phyloP scores from a whole-genome alignment of 2,797 vertebrate genomes.

The Setipinna tenuifilis region DNA sequence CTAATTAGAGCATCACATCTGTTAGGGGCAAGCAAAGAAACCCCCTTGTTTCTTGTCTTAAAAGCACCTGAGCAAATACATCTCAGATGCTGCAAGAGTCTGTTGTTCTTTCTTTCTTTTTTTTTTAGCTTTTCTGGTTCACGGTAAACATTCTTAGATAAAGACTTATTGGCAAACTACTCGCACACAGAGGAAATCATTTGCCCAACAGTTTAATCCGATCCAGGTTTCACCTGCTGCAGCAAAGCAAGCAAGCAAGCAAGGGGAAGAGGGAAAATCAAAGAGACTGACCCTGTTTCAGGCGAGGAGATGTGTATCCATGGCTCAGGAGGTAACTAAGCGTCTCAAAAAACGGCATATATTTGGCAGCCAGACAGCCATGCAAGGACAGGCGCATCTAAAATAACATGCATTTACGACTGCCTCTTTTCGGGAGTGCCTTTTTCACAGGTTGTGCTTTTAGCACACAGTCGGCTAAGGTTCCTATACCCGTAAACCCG shows the following conservation, averaged over 20 bases:
- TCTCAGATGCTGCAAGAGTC: neutral
- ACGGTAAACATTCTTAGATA: constrained; percentile 8
- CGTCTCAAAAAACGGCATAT: neutral
- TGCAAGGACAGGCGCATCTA: neutral
- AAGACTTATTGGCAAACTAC: constrained; percentile 8
- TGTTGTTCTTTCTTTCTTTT: neutral
- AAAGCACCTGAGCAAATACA: constrained; percentile 35
- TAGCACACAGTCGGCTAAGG: no score
- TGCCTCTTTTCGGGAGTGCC: neutral
- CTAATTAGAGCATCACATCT: constrained; percentile 66
- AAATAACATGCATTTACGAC: neutral
- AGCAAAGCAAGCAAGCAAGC: neutral
- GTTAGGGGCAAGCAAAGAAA: constrained; percentile 63
- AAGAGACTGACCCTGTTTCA: neutral
- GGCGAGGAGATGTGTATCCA: neutral
- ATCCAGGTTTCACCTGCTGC: constrained; percentile 32
- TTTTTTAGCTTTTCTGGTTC: neutral
- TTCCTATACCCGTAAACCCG: no score
- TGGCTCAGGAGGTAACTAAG: neutral
- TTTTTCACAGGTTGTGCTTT: neutral
- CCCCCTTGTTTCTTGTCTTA: constrained; percentile 14
- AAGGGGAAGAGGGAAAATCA: neutral
- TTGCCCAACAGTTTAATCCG: constrained; percentile 20
- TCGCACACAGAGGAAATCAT: constrained; percentile 16
- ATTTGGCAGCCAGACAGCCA: neutral